Conservation (phyloP, 2,888 invertebrate species). For the Meandrusa payeni region DNA sequence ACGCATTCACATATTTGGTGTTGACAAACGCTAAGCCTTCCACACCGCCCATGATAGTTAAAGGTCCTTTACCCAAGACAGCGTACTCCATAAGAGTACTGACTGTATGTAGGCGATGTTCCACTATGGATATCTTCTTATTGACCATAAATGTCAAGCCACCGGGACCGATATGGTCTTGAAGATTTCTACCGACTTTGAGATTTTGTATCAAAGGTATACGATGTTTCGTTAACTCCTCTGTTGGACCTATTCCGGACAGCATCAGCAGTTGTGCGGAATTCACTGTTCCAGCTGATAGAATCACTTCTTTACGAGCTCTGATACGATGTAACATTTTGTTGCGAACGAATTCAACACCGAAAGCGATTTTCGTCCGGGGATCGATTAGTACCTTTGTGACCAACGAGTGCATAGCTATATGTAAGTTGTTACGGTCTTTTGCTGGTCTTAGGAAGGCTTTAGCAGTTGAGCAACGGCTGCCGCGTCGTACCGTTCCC, state of each 20-base stretch:
- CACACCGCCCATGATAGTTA: slow-evolving; percentile 93
- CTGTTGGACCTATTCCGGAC: slow-evolving; percentile 91
- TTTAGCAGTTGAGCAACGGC: slow-evolving; percentile 93
- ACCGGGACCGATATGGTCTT: slow-evolving; percentile 93
- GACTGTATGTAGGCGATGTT: slow-evolving; percentile 88
- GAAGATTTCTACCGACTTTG: slow-evolving; percentile 91
- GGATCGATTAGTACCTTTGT: slow-evolving; percentile 88
- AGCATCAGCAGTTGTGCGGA: slow-evolving; percentile 97
- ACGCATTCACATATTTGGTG: slow-evolving; percentile 90
- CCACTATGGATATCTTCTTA: slow-evolving; percentile 88
- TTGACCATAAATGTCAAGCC: slow-evolving; percentile 92
- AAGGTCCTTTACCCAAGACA: slow-evolving; percentile 89
- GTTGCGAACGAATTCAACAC: slow-evolving; percentile 89
- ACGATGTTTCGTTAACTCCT: slow-evolving; percentile 85
- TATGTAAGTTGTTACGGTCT: slow-evolving; percentile 89
- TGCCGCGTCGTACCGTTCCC: slow-evolving; percentile 88
- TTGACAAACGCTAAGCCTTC: slow-evolving; percentile 95
- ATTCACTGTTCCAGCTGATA: slow-evolving; percentile 95
- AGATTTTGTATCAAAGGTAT: slow-evolving; percentile 91
- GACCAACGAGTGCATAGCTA: slow-evolving; percentile 91
- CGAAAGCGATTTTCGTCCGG: slow-evolving; percentile 87
- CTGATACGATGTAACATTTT: slow-evolving; percentile 86
- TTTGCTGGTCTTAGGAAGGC: slow-evolving; percentile 92
- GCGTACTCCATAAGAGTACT: slow-evolving; percentile 92
- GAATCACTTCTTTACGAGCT: slow-evolving; percentile 92